Percentiles rank a stretch among this genome's conserved stretches.
phyloP scores from a whole-genome alignment of 2,888 invertebrate genomes.

The Synergus umbraculus region DNA sequence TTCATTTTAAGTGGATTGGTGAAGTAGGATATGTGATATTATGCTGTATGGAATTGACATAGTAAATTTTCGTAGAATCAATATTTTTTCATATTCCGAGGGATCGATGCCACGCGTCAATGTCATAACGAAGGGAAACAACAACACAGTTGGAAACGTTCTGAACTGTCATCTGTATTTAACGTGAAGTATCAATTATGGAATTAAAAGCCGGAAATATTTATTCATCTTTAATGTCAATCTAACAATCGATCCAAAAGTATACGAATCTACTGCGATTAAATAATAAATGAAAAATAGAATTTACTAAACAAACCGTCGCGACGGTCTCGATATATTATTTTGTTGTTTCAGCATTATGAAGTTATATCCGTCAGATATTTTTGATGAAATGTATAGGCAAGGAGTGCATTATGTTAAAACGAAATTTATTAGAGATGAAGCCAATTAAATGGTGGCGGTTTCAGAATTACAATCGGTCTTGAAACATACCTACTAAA shows the following conservation, averaged over 20 bases:
- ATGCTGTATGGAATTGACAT: not conserved
- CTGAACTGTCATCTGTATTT: slow-evolving; percentile 28
- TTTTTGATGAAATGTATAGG: not conserved
- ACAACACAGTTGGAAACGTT: slow-evolving; percentile 10
- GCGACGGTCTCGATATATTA: not conserved
- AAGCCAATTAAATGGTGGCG: not conserved
- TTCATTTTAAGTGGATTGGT: not conserved
- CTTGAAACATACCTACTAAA: slow-evolving; percentile 43
- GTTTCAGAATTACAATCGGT: slow-evolving; percentile 45
- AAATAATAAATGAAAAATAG: slow-evolving; percentile 24
- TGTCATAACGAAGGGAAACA: not conserved
- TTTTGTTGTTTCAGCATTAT: slow-evolving; percentile 17
- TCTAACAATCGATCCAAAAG: slow-evolving; percentile 18
- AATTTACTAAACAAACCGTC: slow-evolving; percentile 20
- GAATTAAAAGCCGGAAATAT: slow-evolving; percentile 10
- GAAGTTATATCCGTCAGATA: slow-evolving; percentile 9
- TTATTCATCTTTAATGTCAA: slow-evolving; percentile 24
- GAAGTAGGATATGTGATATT: not conserved
- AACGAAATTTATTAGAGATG: not conserved
- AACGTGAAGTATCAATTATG: slow-evolving; percentile 34
- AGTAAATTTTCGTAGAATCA: not conserved
- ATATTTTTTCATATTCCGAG: slow-evolving; percentile 12
- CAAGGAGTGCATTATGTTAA: not conserved
- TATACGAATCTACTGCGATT: not conserved
- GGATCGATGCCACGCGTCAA: slow-evolving; percentile 17